These are phyloP conservation scores for Dallia pectoralis DNA, from an alignment of 2,797 vertebrate genomes.

Conservation along the genomic window DNA sequence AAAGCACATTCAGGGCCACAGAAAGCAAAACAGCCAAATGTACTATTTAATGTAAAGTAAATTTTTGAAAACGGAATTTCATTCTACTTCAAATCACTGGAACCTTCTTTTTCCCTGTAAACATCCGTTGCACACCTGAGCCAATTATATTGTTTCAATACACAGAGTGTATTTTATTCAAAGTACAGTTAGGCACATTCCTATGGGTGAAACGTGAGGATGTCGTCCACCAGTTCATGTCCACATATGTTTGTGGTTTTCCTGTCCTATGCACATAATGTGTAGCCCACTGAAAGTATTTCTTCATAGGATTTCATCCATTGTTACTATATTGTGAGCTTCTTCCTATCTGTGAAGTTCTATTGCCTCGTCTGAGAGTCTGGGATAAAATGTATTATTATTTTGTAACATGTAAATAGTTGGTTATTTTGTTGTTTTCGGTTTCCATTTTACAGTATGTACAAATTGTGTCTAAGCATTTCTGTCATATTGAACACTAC, in stretches of 20 bases:
- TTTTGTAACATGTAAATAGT: conserved; percentile 58
- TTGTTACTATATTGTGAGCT: conserved; percentile 43
- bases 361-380: conserved; percentile 56
- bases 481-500: conserved; percentile 43
- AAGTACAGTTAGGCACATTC: conserved; percentile 30
- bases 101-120: conserved; percentile 54
- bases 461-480: conserved; percentile 37
- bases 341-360: conserved; percentile 43
- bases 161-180: conserved; percentile 23
- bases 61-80: conserved; percentile 21
- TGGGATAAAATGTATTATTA: conserved; percentile 42
- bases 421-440: conserved; percentile 40
- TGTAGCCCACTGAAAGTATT: conserved; percentile 3
- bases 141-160: conserved; percentile 32
- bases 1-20: neutral
- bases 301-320: conserved; percentile 43
- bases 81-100: conserved; percentile 63
- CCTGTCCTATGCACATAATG: conserved; percentile 5
- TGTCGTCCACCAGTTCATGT: neutral
- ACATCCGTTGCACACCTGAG: conserved; percentile 66
- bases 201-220: conserved; percentile 8
- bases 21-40: too few species aligned
- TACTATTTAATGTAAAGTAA: conserved; percentile 31
- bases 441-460: conserved; percentile 3
- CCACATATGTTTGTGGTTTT: neutral